These are phyloP conservation scores for Serrognathus titanus DNA, from an alignment of 2,888 invertebrate genomes.

Conservation along the genomic window DNA sequence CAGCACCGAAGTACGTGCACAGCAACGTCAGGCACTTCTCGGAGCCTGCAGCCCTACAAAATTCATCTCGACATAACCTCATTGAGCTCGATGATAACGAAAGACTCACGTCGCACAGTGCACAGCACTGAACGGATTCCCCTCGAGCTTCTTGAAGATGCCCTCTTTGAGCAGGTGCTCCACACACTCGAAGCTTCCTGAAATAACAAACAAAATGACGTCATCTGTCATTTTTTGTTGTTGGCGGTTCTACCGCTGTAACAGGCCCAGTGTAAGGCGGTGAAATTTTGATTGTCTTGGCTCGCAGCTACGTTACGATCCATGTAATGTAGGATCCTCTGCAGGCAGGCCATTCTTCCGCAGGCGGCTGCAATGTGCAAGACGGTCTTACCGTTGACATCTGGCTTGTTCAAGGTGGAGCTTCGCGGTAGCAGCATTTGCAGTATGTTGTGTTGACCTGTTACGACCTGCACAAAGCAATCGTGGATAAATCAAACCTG, in stretches of 20 bases:
- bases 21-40: conserved; percentile 54
- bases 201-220: conserved; percentile 9
- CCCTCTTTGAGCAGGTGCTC: conserved; percentile 54
- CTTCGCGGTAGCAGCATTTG: conserved; percentile 51
- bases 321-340: conserved; percentile 45
- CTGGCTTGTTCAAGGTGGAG: conserved; percentile 51
- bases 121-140: conserved; percentile 59
- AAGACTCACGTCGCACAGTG: conserved; percentile 59
- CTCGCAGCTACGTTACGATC: conserved; percentile 40
- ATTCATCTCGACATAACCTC: neutral
- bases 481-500: too few species aligned
- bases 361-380: conserved; percentile 60
- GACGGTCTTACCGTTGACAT: conserved; percentile 57
- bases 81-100: neutral
- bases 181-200: conserved; percentile 57
- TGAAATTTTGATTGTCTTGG: conserved; percentile 56
- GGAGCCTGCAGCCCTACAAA: conserved; percentile 53
- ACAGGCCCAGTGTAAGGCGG: conserved; percentile 63
- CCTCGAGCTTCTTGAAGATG: conserved; percentile 46
- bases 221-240: neutral
- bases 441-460: conserved; percentile 53
- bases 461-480: conserved; percentile 42
- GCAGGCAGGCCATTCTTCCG: conserved; percentile 50
- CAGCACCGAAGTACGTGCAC: conserved; percentile 42
- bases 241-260: conserved; percentile 54